phyloP scores from a whole-genome alignment of 2,113 vertebrate genomes.

The Gasterosteus nipponicus region DNA sequence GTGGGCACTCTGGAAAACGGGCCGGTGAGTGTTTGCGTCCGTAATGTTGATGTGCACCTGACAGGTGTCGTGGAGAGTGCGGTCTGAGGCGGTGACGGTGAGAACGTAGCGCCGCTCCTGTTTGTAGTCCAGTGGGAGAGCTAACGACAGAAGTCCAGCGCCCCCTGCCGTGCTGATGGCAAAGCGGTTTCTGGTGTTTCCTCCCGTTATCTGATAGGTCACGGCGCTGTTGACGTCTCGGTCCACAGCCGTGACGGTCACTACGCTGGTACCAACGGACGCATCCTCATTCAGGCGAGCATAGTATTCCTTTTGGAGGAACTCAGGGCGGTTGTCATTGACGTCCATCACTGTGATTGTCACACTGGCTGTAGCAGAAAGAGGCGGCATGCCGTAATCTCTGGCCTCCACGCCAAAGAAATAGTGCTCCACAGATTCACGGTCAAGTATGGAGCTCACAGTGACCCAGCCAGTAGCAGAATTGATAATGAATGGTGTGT shows the following conservation, averaged over 20 bases:
- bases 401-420: conserved; percentile 95
- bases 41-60: conserved; percentile 97
- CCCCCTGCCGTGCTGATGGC: conserved; percentile 95
- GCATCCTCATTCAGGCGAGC: conserved; percentile 96
- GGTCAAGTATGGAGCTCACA: conserved; percentile 91
- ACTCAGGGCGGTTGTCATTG: conserved; percentile 96
- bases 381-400: conserved; percentile 91
- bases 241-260: conserved; percentile 92
- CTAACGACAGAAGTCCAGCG: conserved; percentile 90
- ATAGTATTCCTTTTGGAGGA: conserved; percentile 93
- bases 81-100: conserved; percentile 93
- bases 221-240: conserved; percentile 96
- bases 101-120: conserved; percentile 96
- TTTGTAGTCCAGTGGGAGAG: conserved; percentile 96
- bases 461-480: conserved; percentile 96
- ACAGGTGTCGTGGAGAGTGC: conserved; percentile 94
- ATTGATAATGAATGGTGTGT: conserved; percentile 94
- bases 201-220: conserved; percentile 96
- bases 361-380: conserved; percentile 95
- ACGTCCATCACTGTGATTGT: conserved; percentile 97
- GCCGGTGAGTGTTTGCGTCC: conserved; percentile 95
- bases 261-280: conserved; percentile 91
- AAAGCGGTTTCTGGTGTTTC: conserved; percentile 96
- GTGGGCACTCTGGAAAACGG: conserved; percentile 97
- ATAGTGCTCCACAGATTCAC: conserved; percentile 95